A percentile compares a stretch with the other conserved stretches of the same genome.
Conservation (phyloP, 2,113 vertebrate species). For the Microcebus jonahi region DNA sequence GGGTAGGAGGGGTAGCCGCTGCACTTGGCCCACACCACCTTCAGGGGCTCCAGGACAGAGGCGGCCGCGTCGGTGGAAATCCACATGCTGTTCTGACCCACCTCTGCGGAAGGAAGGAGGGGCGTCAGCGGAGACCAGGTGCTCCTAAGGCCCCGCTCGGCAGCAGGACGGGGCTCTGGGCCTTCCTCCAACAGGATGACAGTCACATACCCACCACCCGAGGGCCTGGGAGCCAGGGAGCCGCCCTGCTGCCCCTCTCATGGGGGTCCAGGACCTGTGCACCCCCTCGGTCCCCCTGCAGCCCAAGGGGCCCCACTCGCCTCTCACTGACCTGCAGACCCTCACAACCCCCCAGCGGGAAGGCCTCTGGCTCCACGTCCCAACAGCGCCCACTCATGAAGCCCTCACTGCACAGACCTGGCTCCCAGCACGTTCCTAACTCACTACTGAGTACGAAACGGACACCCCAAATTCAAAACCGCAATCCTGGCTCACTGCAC, state of each 20-base stretch:
- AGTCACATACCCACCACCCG: neutral
- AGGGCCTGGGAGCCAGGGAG: neutral
- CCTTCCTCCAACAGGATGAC: neutral
- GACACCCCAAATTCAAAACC: neutral
- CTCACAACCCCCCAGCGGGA: accelerated
- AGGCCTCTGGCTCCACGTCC: neutral
- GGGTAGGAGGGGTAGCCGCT: slow-evolving; percentile 99
- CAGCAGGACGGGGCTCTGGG: too few species aligned
- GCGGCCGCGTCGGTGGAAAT: slow-evolving; percentile 94
- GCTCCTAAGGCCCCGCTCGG: too few species aligned
- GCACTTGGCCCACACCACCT: slow-evolving; percentile 99
- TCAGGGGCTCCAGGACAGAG: slow-evolving; percentile 96
- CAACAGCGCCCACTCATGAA: accelerated
- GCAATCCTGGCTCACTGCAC: neutral
- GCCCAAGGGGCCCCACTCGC: neutral
- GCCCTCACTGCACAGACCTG: neutral
- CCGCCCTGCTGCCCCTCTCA: neutral
- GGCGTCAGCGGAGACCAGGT: accelerated
- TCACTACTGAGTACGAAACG: neutral
- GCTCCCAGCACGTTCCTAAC: neutral
- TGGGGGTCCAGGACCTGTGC: neutral
- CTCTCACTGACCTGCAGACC: neutral
- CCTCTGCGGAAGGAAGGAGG: slow-evolving; percentile 87
- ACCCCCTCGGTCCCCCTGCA: neutral
- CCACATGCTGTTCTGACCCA: slow-evolving; percentile 98